Evolutionary conservation across 92 coral and sea anemone species (phyloP).

Genomic region (Phenganax stokvisi): DNA sequence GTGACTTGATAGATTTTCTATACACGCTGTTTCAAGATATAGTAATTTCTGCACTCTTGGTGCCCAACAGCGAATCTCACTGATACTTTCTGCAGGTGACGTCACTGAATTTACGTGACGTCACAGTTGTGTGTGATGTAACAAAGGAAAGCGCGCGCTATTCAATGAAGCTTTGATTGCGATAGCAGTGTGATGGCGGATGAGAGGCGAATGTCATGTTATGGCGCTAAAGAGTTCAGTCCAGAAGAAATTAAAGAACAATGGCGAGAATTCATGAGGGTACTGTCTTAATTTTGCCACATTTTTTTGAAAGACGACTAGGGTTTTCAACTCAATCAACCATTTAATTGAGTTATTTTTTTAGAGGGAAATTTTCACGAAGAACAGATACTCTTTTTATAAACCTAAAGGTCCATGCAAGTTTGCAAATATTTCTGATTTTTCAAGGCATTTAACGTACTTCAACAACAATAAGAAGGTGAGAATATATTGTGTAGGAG

Average conservation of each 20-base stretch:
- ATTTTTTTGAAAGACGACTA: background rate
- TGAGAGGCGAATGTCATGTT: slow-evolving; percentile 55
- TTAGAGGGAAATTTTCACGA: slow-evolving; percentile 44
- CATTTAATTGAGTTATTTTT: background rate
- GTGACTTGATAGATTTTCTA: too few species aligned
- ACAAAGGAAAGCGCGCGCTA: slow-evolving; percentile 24
- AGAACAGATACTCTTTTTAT: background rate
- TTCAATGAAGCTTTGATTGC: background rate
- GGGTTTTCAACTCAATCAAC: too few species aligned
- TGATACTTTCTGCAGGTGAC: background rate
- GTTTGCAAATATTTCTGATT: slow-evolving; percentile 36
- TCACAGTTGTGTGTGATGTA: slow-evolving; percentile 1
- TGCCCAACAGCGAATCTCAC: too few species aligned
- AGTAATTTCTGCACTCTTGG: too few species aligned
- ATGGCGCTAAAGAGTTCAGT: slow-evolving; percentile 74
- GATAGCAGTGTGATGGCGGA: slow-evolving; percentile 13
- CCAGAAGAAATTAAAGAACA: slow-evolving; percentile 85
- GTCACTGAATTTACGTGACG: slow-evolving; percentile 29
- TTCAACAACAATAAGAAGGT: slow-evolving; percentile 88
- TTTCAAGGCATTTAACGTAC: slow-evolving; percentile 49
- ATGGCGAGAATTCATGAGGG: slow-evolving; percentile 84
- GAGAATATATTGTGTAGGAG: background rate
- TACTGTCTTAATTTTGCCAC: slow-evolving; percentile 18
- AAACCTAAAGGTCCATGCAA: background rate
- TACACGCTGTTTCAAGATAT: too few species aligned